These are phyloP conservation scores for Xylota sylvarum DNA, from an alignment of 2,888 invertebrate species.

Conservation along the genomic window DNA sequence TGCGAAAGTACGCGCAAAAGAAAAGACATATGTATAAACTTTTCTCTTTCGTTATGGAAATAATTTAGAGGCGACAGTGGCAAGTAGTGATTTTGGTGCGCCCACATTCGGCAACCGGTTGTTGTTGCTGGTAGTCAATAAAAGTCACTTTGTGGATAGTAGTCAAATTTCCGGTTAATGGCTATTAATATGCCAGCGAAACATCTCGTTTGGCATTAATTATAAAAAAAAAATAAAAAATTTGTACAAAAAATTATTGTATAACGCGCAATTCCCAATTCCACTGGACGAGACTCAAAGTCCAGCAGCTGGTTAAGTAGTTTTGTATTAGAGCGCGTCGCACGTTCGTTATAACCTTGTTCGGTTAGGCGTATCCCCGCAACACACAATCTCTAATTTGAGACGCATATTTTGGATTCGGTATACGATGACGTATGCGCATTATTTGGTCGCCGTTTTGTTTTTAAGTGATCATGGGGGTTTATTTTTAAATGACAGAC, in stretches of 20 bases:
- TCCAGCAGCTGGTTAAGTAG: constrained; percentile 21
- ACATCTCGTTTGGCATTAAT: constrained; percentile 28
- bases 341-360: constrained; percentile 19
- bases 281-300: constrained; percentile 8
- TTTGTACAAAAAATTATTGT: neutral
- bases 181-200: constrained; percentile 42
- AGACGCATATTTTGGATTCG: constrained; percentile 15
- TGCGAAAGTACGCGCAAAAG: constrained; percentile 9
- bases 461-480: neutral
- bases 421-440: constrained; percentile 23
- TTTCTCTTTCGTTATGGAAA: constrained; percentile 14
- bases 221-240: constrained; percentile 26
- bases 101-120: constrained; percentile 54
- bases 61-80: constrained; percentile 26
- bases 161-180: constrained; percentile 53
- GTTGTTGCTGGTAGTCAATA: constrained; percentile 5
- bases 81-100: constrained; percentile 17
- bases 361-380: constrained; percentile 5
- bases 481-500: neutral
- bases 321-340: neutral
- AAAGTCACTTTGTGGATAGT: neutral
- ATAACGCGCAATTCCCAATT: constrained; percentile 22
- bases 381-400: neutral
- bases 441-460: neutral
- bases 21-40: neutral